Percentiles rank a stretch among this genome's conserved stretches.
These are phyloP conservation scores for Sinosuthora webbiana DNA, from an alignment of 2,113 vertebrate genomes.

Conservation along the genomic window DNA sequence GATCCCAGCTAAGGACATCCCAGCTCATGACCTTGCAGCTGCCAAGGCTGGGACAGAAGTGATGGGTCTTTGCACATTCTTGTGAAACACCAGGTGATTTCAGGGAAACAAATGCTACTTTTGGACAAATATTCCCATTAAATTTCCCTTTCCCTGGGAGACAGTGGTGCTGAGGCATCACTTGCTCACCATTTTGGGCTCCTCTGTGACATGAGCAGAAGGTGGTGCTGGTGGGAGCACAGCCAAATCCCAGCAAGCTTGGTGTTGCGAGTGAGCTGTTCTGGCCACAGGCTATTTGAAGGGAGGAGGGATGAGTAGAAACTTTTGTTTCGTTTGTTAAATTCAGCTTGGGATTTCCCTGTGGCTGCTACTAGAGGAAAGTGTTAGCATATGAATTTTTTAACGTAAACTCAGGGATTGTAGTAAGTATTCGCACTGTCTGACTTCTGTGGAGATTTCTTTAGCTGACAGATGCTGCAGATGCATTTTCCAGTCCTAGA, in stretches of 20 bases:
- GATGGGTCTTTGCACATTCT: rapidly evolving
- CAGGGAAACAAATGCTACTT: not conserved
- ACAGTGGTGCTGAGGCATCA: not conserved
- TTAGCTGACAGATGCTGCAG: conserved; percentile 51
- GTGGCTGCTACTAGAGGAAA: not conserved
- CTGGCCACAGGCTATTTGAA: not conserved
- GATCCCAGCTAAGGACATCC: not conserved
- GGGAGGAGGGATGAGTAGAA: not conserved
- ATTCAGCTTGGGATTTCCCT: not conserved
- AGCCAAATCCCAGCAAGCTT: not conserved
- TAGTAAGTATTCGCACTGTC: conserved; percentile 55
- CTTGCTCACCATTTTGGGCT: rapidly evolving
- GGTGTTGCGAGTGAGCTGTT: rapidly evolving
- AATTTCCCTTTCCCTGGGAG: not conserved
- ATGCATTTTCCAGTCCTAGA: conserved; percentile 42
- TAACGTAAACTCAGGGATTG: conserved; percentile 35
- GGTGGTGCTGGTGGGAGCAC: no score
- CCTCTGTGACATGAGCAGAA: not conserved
- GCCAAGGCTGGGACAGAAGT: not conserved
- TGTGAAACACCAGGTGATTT: not conserved
- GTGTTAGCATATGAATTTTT: conserved; percentile 43
- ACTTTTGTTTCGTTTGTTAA: conserved; percentile 3
- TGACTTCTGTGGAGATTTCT: conserved; percentile 50
- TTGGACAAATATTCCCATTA: not conserved
- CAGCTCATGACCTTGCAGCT: not conserved